Conservation (phyloP, 2,113 vertebrate genomes). For the Peromyscus maniculatus region DNA sequence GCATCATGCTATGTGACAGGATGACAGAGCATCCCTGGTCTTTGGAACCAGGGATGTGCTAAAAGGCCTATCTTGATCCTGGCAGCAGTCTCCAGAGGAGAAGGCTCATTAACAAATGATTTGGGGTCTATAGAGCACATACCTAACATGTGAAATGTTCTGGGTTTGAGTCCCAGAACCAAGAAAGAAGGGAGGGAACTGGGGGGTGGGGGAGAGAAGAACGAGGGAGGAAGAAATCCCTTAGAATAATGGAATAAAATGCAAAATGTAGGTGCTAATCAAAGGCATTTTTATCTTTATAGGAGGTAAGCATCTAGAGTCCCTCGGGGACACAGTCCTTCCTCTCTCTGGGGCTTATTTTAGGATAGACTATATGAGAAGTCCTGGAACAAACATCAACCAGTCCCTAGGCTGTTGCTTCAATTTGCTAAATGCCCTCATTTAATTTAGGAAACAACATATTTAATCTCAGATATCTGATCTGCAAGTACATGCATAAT, state of each 20-base stretch:
- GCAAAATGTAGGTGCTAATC: not conserved
- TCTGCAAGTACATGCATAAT: not conserved
- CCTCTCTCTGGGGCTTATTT: not conserved
- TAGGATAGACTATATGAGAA: not conserved
- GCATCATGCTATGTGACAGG: not conserved
- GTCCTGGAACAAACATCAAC: conserved; percentile 30
- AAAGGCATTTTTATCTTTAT: conserved; percentile 29
- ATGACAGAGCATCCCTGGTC: not conserved
- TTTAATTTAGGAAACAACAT: conserved; percentile 39
- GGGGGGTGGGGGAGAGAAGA: rapidly evolving
- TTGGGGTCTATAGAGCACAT: not conserved
- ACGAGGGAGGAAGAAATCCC: not conserved
- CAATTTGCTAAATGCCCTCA: not conserved
- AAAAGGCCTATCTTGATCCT: not conserved
- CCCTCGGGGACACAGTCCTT: not conserved
- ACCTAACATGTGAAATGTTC: not conserved
- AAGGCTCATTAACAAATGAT: not conserved
- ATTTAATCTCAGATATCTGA: conserved; percentile 19
- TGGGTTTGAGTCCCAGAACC: not conserved
- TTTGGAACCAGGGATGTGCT: not conserved
- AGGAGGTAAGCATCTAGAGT: not conserved
- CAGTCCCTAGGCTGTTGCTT: conserved; percentile 3
- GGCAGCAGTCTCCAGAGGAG: not conserved
- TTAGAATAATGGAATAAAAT: not conserved
- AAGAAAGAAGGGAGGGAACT: not conserved